Evolutionary conservation across 2,888 invertebrate genomes (phyloP).

Genomic region (Sepiola atlantica): DNA sequence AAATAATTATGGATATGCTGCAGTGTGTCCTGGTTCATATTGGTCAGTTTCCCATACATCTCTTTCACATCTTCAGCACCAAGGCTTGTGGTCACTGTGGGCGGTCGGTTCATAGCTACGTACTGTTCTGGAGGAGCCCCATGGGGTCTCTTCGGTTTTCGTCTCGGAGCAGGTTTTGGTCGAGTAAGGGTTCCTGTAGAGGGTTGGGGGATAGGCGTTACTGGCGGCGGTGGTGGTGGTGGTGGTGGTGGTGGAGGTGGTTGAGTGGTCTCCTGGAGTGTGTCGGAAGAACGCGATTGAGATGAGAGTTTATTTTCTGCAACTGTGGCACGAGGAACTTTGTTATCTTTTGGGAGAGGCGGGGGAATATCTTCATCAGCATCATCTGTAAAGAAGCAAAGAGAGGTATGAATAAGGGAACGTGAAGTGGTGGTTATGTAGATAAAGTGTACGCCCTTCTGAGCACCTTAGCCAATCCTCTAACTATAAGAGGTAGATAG

Average conservation of each 20-base stretch:
- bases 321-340: conserved; percentile 36
- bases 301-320: conserved; percentile 43
- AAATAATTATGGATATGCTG: conserved; percentile 66
- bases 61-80: conserved; percentile 65
- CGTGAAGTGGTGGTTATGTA: no score
- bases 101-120: conserved; percentile 69
- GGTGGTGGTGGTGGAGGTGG: conserved; percentile 54
- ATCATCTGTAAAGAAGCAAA: conserved; percentile 42
- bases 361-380: conserved; percentile 51
- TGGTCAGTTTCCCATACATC: conserved; percentile 61
- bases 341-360: conserved; percentile 53
- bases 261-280: conserved; percentile 52
- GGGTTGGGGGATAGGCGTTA: conserved; percentile 59
- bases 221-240: conserved; percentile 56
- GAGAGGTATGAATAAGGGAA: no score
- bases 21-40: conserved; percentile 64
- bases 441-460: no score
- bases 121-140: conserved; percentile 66
- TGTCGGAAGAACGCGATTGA: conserved; percentile 51
- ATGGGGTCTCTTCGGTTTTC: conserved; percentile 59
- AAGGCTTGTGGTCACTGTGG: conserved; percentile 59
- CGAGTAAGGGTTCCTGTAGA: conserved; percentile 62
- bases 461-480: no score
- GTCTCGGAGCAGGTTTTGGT: conserved; percentile 65
- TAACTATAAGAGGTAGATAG: no score